Evolutionary conservation across 2,113 vertebrate species (phyloP).

Genomic region (Ellobius talpinus): DNA sequence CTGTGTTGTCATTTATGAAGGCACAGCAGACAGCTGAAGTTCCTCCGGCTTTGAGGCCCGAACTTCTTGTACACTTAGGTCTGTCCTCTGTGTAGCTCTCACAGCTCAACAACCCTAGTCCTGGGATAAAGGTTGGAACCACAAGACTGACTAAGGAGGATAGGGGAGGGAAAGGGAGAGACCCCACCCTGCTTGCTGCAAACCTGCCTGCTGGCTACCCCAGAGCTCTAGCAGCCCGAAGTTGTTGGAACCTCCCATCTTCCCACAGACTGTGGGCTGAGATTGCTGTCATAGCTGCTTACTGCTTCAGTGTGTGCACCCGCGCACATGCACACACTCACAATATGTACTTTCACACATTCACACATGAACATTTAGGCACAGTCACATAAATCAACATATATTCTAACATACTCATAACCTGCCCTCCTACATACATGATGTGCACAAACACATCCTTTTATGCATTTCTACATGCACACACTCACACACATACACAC

Average conservation of each 20-base stretch:
- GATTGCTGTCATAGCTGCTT: not conserved
- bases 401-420: not conserved
- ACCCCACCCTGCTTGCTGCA: not conserved
- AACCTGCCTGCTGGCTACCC: not conserved
- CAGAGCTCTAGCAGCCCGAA: not conserved
- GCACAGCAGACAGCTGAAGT: not conserved
- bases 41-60: no score
- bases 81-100: not conserved
- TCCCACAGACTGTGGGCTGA: not conserved
- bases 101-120: not conserved
- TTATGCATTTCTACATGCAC: not conserved
- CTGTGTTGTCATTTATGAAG: not conserved
- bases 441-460: not conserved
- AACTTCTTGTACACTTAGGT: not conserved
- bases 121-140: not conserved
- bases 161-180: accelerated
- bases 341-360: not conserved
- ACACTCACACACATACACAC: not conserved
- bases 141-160: no score
- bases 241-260: not conserved
- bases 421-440: not conserved
- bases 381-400: not conserved
- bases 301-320: not conserved
- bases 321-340: not conserved
- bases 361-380: not conserved